A percentile compares a stretch with the other conserved stretches of the same genome.
These are phyloP conservation scores for Mirounga angustirostris DNA, from an alignment of 2,113 vertebrate species.

Conservation along the genomic window DNA sequence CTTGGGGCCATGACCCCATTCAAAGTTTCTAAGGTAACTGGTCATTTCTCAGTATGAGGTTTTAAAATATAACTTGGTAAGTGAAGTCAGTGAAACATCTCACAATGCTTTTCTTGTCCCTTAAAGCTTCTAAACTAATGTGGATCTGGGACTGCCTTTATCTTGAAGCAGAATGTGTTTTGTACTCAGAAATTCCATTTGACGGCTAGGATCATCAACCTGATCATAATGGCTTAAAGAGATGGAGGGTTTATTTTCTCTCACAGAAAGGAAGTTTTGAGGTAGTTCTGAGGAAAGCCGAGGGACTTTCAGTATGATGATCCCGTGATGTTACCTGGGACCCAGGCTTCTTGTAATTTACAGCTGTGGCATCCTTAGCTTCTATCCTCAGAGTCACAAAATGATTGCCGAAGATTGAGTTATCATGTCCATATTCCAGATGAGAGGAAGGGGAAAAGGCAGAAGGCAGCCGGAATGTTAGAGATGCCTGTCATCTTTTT, in stretches of 20 bases:
- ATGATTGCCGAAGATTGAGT: background rate
- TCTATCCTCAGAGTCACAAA: background rate
- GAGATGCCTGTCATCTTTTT: background rate
- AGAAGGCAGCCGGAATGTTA: background rate
- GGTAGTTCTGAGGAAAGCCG: background rate
- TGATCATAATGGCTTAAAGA: background rate
- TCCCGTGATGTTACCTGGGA: background rate
- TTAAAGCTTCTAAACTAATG: constrained; percentile 3
- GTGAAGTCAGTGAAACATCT: background rate
- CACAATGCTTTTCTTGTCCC: background rate
- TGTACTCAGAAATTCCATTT: background rate
- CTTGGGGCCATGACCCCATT: background rate
- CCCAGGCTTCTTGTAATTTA: background rate
- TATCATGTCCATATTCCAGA: background rate
- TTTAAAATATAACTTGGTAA: constrained; percentile 37
- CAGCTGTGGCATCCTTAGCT: background rate
- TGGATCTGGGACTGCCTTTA: constrained; percentile 1
- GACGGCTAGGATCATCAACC: background rate
- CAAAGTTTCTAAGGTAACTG: background rate
- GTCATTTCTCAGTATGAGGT: constrained; percentile 22
- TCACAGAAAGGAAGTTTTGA: constrained; percentile 19
- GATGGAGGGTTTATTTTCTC: background rate
- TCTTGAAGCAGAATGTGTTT: background rate
- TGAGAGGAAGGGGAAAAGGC: background rate
- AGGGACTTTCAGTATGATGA: background rate